Percentiles rank a stretch among this genome's conserved stretches.
Evolutionary conservation across 2,113 vertebrate species (phyloP).

Genomic region (Hemichromis elongatus): DNA sequence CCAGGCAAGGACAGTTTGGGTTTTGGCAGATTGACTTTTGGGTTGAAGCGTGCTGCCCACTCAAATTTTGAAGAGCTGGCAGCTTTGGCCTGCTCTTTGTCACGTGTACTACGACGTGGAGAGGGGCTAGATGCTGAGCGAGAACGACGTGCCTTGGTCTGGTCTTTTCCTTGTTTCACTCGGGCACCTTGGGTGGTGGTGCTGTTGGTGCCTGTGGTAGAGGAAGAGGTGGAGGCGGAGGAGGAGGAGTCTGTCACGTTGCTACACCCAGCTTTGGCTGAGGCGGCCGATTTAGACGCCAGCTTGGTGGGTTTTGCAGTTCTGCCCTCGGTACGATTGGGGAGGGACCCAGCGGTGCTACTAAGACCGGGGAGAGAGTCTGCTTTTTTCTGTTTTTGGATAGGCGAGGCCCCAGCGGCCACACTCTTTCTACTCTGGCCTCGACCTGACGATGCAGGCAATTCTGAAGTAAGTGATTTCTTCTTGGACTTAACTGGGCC

Average conservation of each 20-base stretch:
- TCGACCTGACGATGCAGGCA: slow-evolving; percentile 85
- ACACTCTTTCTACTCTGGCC: slow-evolving; percentile 88
- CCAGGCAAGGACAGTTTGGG: slow-evolving; percentile 97
- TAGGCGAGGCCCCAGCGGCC: slow-evolving; percentile 82
- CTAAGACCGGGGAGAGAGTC: slow-evolving; percentile 85
- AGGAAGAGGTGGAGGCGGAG: slow-evolving; percentile 89
- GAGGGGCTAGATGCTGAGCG: slow-evolving; percentile 97
- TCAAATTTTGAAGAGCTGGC: slow-evolving; percentile 97
- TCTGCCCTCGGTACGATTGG: slow-evolving; percentile 90
- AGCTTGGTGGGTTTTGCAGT: slow-evolving; percentile 99
- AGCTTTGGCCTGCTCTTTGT: slow-evolving; percentile 93
- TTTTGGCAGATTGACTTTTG: slow-evolving; percentile 98
- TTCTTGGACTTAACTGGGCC: slow-evolving; percentile 89
- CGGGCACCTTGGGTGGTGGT: slow-evolving; percentile 86
- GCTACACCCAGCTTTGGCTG: slow-evolving; percentile 99
- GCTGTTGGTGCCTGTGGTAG: slow-evolving; percentile 81
- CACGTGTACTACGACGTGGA: slow-evolving; percentile 93
- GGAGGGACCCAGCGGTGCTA: slow-evolving; percentile 84
- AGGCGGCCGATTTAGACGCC: slow-evolving; percentile 99
- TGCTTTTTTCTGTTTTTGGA: slow-evolving; percentile 96
- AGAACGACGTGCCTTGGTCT: slow-evolving; percentile 93
- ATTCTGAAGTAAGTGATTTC: slow-evolving; percentile 80
- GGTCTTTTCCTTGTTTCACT: slow-evolving; percentile 98
- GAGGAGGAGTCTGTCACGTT: slow-evolving; percentile 95
- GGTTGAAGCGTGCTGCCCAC: slow-evolving; percentile 97